Percentiles rank a stretch among this genome's conserved stretches.
These are phyloP conservation scores for Gambelia wislizenii DNA, from an alignment of 2,797 vertebrate genomes.

Conservation along the genomic window DNA sequence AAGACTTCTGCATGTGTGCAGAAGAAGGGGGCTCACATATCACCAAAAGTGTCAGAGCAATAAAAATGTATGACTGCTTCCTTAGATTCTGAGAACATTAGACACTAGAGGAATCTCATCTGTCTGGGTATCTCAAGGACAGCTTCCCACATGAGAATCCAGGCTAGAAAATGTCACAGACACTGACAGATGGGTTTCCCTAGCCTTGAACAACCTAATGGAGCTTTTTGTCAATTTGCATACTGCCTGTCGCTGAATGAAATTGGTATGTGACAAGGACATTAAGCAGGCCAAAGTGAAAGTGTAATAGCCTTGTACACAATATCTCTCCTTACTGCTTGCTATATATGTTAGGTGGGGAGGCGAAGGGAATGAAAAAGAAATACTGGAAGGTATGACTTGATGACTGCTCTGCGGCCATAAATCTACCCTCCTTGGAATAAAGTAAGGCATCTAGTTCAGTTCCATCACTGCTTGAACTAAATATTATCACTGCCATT, in stretches of 20 bases:
- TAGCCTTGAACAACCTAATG: conserved; percentile 80
- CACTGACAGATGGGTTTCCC: conserved; percentile 82
- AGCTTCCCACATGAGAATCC: conserved; percentile 73
- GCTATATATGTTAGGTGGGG: not conserved
- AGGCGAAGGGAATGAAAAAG: not conserved
- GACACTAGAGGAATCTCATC: conserved; percentile 59
- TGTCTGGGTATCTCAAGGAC: conserved; percentile 80
- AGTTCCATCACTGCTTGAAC: conserved; percentile 37
- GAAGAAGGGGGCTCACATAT: not conserved
- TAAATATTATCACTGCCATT: conserved; percentile 37
- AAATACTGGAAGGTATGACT: not conserved
- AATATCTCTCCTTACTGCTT: conserved; percentile 50
- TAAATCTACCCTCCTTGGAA: conserved; percentile 43
- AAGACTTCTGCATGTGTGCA: not conserved
- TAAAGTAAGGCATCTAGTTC: conserved; percentile 20
- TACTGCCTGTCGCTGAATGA: conserved; percentile 73
- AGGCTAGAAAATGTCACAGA: conserved; percentile 75
- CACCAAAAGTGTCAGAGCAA: conserved; percentile 44
- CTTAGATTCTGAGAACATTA: conserved; percentile 61
- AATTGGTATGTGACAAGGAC: conserved; percentile 80
- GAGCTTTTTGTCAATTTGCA: conserved; percentile 81
- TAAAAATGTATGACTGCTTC: conserved; percentile 32
- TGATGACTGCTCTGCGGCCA: conserved; percentile 4
- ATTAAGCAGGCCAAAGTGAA: conserved; percentile 70
- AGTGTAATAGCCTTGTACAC: conserved; percentile 66